Evolutionary conservation across 2,888 invertebrate species (phyloP), one percentile per base, ranked within the genome.

Genomic region (Coelopa pilipes): DNA sequence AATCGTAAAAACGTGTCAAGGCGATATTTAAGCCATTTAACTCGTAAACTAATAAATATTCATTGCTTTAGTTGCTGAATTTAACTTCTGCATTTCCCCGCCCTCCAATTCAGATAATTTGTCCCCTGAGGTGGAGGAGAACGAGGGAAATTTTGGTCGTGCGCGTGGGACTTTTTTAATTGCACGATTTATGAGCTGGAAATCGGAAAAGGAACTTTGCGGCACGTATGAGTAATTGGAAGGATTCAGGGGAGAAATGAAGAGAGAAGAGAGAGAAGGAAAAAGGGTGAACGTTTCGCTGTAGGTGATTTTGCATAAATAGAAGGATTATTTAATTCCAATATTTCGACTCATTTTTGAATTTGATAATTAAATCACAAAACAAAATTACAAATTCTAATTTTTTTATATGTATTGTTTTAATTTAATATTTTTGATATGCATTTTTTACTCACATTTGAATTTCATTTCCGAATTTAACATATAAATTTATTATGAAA

Each of bases 61-160:
- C 60, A 47, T 24, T 19, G 59, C 47, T 57, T 70, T 46, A 57
- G 59, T 59, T 59, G 34, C 21, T 11, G 7, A 46, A 59, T 45
- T 47, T 70, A 57, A 24, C 59, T 55, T 46, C 53, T 10, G 45
- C 57, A 50, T 19, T 50, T 34, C 11, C 17, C 12, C 68, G 17
- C 46, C 46, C 13, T 45, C 57, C 68, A 68, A 53, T 68, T 68
- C 17, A 45, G 57, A 21, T 68, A 68, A 68, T 68, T 68, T 68
- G 59, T n/a, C n/a, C n/a, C n/a, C n/a, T n/a, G n/a, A n/a, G n/a
- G n/a, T n/a, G n/a, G n/a, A n/a, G n/a, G n/a, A n/a, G n/a, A n/a
- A n/a, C n/a, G n/a, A n/a, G 21, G 69, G 47, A n/a, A 17, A 17
- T 19, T 57, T 45, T 57, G 17, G 17, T n/a, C 46, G 13, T 46